phyloP scores from a whole-genome alignment of 2,888 invertebrate species.

The Microchrysa polita region DNA sequence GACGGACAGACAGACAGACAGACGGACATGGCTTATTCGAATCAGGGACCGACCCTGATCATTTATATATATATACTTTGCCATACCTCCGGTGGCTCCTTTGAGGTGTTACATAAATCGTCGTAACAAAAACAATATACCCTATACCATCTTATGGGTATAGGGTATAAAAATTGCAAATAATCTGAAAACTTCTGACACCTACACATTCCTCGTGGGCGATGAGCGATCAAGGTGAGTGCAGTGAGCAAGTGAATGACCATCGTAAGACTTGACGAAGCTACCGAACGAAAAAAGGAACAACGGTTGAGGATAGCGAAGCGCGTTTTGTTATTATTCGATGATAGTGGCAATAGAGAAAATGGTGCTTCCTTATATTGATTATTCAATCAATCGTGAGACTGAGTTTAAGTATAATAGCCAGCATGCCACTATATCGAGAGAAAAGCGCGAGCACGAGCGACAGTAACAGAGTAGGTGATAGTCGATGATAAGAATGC shows the following conservation, averaged over 20 bases:
- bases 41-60: too few species aligned
- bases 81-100: too few species aligned
- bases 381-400: slow-evolving; percentile 53
- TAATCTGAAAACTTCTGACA: slow-evolving; percentile 37
- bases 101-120: too few species aligned
- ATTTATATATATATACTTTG: too few species aligned
- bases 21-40: too few species aligned
- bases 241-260: neutral
- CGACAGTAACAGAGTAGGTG: slow-evolving; percentile 39
- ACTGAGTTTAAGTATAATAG: slow-evolving; percentile 44
- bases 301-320: slow-evolving; percentile 2
- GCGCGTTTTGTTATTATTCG: neutral
- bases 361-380: slow-evolving; percentile 51
- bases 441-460: too few species aligned
- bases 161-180: too few species aligned
- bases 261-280: slow-evolving; percentile 1
- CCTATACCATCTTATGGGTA: too few species aligned
- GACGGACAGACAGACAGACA: too few species aligned
- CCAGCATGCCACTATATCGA: slow-evolving; percentile 40
- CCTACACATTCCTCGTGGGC: slow-evolving; percentile 7
- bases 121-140: too few species aligned
- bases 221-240: slow-evolving; percentile 26
- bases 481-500: slow-evolving; percentile 37
- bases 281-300: too few species aligned
- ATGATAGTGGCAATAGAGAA: slow-evolving; percentile 24